Percentiles rank a stretch among this genome's conserved stretches.
Conservation (phyloP, 92 coral and sea anemone species). For the Parazoanthus darwini region DNA sequence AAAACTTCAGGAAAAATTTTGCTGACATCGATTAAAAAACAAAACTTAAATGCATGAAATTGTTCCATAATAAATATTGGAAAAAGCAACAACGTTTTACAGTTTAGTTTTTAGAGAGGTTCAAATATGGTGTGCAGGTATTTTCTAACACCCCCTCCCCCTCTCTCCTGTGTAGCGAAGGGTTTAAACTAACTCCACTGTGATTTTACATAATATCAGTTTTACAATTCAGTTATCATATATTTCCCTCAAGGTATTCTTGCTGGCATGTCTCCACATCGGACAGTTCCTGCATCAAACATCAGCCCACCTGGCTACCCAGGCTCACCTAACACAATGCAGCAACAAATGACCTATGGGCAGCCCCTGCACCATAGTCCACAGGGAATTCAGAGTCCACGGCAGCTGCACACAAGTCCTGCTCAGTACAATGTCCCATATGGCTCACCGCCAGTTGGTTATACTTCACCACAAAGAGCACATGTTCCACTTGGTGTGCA, state of each 20-base stretch:
- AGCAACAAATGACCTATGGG: slow-evolving; percentile 68
- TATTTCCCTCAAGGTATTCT: not conserved
- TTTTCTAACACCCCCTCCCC: no score
- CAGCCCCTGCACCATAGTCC: slow-evolving; percentile 81
- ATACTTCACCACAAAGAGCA: slow-evolving; percentile 35
- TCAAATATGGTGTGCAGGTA: no score
- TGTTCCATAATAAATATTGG: no score
- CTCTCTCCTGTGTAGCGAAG: no score
- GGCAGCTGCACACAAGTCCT: slow-evolving; percentile 55
- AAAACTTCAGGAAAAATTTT: no score
- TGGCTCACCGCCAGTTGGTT: slow-evolving; percentile 41
- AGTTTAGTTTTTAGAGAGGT: no score
- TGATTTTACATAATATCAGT: not conserved
- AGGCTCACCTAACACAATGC: slow-evolving; percentile 69
- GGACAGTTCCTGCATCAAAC: slow-evolving; percentile 59
- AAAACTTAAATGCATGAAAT: no score
- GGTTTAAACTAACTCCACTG: no score
- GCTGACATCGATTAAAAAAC: no score
- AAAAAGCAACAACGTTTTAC: no score
- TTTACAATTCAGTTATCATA: not conserved
- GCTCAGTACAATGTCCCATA: slow-evolving; percentile 25
- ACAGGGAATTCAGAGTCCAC: slow-evolving; percentile 57
- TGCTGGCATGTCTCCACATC: slow-evolving; percentile 63
- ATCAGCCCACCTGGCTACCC: slow-evolving; percentile 74
- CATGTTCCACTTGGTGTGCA: slow-evolving; percentile 40